phyloP scores from a whole-genome alignment of 2,888 invertebrate species.

The Lasioglossum calceatum region DNA sequence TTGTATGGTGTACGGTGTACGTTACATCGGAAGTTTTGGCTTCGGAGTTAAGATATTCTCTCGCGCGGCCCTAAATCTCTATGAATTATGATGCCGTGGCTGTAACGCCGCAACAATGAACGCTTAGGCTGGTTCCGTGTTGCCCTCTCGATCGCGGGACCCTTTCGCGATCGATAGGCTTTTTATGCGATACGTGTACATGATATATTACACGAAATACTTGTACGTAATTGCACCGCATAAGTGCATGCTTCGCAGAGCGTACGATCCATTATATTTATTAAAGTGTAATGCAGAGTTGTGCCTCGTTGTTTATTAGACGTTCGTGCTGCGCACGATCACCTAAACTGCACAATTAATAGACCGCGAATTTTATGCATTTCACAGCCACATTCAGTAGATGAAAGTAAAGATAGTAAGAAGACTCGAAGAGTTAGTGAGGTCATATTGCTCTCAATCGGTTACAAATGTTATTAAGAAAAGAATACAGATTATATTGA shows the following conservation, averaged over 20 bases:
- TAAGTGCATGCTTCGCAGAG: neutral
- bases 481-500: too few relatives aligned
- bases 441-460: too few relatives aligned
- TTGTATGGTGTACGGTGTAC: slow-evolving; percentile 28
- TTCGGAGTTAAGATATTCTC: slow-evolving; percentile 52
- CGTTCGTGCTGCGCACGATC: neutral
- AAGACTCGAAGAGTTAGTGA: too few relatives aligned
- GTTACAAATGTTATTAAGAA: too few relatives aligned
- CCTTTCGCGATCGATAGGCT: neutral
- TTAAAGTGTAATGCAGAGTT: neutral
- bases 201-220: slow-evolving; percentile 4
- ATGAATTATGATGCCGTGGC: slow-evolving; percentile 41
- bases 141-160: neutral
- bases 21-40: slow-evolving; percentile 49
- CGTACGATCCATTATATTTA: neutral
- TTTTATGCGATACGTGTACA: neutral
- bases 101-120: slow-evolving; percentile 14
- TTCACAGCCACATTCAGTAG: neutral
- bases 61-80: slow-evolving; percentile 22
- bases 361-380: neutral
- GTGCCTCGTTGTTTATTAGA: neutral
- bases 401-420: too few relatives aligned
- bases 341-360: neutral
- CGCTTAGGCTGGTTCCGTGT: neutral
- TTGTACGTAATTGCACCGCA: neutral